A percentile compares a stretch with the other conserved stretches of the same genome.
phyloP scores from a whole-genome alignment of 1,140 invertebrate species.

The Tribolium madens region DNA sequence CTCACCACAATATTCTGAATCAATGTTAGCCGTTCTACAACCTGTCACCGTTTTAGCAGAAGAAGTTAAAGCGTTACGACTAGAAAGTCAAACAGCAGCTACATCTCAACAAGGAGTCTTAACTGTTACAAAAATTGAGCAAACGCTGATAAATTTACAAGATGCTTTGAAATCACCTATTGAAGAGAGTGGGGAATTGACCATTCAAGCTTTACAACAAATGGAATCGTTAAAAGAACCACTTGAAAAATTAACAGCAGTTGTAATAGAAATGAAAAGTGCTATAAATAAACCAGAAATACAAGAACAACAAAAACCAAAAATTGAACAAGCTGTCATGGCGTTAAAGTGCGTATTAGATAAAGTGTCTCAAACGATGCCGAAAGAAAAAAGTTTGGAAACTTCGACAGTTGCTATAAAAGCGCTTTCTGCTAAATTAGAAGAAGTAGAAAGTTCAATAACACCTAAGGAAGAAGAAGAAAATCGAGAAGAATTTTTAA shows the following conservation, averaged over 20 bases:
- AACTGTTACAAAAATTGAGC: neutral
- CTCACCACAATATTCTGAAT: neutral
- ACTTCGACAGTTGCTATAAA: neutral
- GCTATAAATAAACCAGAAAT: constrained; percentile 7
- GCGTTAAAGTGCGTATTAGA: constrained; percentile 20
- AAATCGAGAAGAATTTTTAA: neutral
- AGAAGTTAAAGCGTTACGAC: constrained; percentile 33
- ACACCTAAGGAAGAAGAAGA: neutral
- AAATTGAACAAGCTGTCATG: neutral
- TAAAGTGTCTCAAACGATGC: neutral
- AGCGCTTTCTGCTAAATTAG: constrained; percentile 15
- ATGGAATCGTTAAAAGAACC: constrained; percentile 2
- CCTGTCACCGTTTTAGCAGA: neutral
- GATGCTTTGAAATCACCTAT: neutral
- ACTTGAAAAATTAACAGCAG: constrained; percentile 1
- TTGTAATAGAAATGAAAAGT: constrained; percentile 18
- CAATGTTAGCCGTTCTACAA: neutral
- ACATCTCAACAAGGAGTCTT: constrained; percentile 7
- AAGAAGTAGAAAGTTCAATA: constrained; percentile 18
- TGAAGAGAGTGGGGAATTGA: neutral
- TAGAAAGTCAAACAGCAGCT: neutral
- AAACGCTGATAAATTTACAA: neutral
- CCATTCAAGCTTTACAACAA: neutral
- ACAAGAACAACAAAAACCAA: neutral
- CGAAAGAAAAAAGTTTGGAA: neutral